These are phyloP conservation scores for Aethina tumida DNA, from an alignment of 1,140 invertebrate species.

Conservation along the genomic window DNA sequence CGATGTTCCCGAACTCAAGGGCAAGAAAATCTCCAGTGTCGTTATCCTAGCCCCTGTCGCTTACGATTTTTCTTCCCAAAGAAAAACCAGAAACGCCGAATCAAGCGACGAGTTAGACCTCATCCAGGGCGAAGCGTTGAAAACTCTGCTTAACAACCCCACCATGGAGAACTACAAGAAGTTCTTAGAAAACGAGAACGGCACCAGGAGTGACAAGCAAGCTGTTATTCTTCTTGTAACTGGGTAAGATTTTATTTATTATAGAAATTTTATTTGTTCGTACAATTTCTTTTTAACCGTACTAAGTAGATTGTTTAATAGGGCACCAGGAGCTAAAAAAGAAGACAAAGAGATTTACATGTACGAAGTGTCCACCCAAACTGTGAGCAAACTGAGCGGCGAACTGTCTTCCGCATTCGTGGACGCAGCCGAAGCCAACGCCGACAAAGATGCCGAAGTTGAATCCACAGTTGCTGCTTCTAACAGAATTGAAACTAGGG, in stretches of 20 bases:
- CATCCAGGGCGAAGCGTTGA: conserved; percentile 58
- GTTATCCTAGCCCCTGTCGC: conserved; percentile 72
- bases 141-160: conserved; percentile 63
- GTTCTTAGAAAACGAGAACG: conserved; percentile 67
- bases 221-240: conserved; percentile 70
- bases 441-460: conserved; percentile 13
- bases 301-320: conserved; percentile 31
- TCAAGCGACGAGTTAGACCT: conserved; percentile 50
- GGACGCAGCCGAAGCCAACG: conserved; percentile 64
- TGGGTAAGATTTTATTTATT: conserved; percentile 46
- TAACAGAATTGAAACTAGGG: conserved; percentile 21
- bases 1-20: conserved; percentile 58
- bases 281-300: conserved; percentile 7
- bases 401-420: conserved; percentile 74
- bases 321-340: conserved; percentile 37
- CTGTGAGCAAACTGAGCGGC: conserved; percentile 59
- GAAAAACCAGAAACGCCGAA: conserved; percentile 38
- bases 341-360: conserved; percentile 71
- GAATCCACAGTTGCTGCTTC: conserved; percentile 5
- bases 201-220: conserved; percentile 58
- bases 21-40: conserved; percentile 66
- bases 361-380: conserved; percentile 61
- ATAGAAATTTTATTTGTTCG: conserved; percentile 3
- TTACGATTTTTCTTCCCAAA: conserved; percentile 35
- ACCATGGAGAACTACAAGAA: conserved; percentile 65